Evolutionary conservation across 1,140 invertebrate genomes (phyloP).

Genomic region (Saccostrea glomerata): DNA sequence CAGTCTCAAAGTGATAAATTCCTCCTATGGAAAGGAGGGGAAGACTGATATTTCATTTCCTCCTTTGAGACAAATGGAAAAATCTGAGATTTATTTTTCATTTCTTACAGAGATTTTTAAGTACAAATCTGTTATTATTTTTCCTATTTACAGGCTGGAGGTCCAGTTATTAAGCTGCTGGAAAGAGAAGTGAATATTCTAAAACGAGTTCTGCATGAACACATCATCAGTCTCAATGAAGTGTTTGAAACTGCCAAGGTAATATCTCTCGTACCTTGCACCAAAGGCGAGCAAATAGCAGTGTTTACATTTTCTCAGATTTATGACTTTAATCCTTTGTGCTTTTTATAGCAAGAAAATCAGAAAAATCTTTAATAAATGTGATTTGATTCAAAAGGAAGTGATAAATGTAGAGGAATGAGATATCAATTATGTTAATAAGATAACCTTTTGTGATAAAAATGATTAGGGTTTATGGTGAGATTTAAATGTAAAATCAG

Average conservation of each 20-base stretch:
- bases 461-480: not conserved
- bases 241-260: slow-evolving; percentile 81
- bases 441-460: not conserved
- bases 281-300: no score
- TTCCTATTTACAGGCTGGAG: slow-evolving; percentile 74
- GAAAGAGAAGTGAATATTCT: slow-evolving; percentile 81
- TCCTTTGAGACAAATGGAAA: no score
- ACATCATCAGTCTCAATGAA: slow-evolving; percentile 81
- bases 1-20: no score
- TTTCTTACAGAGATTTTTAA: no score
- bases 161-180: slow-evolving; percentile 76
- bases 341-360: not conserved
- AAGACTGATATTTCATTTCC: no score
- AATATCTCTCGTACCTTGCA: slow-evolving; percentile 14
- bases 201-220: slow-evolving; percentile 81
- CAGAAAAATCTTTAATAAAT: not conserved
- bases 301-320: slow-evolving; percentile 1
- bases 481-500: not conserved
- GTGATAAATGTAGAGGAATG: not conserved
- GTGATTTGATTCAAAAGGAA: not conserved
- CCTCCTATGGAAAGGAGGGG: no score
- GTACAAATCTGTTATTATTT: no score
- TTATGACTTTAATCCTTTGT: not conserved
- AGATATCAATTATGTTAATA: not conserved
- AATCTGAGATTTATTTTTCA: no score